Evolutionary conservation across 2,888 invertebrate species (phyloP).

Genomic region (Pardosa pseudoannulata): DNA sequence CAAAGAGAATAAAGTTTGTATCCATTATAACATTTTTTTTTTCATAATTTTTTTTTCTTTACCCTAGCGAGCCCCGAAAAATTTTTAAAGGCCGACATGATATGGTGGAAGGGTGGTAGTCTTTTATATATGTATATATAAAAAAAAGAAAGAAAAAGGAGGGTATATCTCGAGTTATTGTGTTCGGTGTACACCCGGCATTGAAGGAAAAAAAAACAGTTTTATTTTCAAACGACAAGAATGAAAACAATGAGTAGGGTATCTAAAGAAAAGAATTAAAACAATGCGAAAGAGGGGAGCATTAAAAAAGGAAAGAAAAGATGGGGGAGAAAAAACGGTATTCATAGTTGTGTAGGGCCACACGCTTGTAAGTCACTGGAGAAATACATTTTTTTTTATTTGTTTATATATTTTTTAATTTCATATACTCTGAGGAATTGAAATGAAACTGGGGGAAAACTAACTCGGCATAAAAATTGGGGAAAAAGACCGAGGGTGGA

Average conservation of each 20-base stretch:
- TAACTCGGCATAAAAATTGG: slow-evolving; percentile 18
- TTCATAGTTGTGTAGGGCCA: slow-evolving; percentile 20
- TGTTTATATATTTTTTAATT: slow-evolving; percentile 22
- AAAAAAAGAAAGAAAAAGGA: too few relatives aligned
- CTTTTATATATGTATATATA: background rate
- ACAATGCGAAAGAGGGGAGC: slow-evolving; percentile 36
- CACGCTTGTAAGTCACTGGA: slow-evolving; percentile 6
- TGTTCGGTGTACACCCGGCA: background rate
- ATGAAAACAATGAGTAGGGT: slow-evolving; percentile 43
- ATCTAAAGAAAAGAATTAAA: slow-evolving; percentile 60
- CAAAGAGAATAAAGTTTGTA: slow-evolving; percentile 44
- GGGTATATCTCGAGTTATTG: slow-evolving; percentile 24
- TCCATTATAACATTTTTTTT: slow-evolving; percentile 49
- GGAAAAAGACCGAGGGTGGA: slow-evolving; percentile 12
- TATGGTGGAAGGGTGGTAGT: background rate
- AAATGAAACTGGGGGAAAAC: slow-evolving; percentile 44
- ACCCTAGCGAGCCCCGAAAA: background rate
- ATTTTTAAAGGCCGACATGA: slow-evolving; percentile 24
- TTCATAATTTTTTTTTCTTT: slow-evolving; percentile 25
- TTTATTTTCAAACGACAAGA: slow-evolving; percentile 41
- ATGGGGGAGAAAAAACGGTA: slow-evolving; percentile 2
- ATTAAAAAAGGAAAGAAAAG: slow-evolving; percentile 12
- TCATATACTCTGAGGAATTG: slow-evolving; percentile 41
- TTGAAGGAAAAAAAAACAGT: slow-evolving; percentile 1
- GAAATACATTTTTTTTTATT: slow-evolving; percentile 14